phyloP scores from a whole-genome alignment of 2,888 invertebrate genomes.

The Lasiommata megera region DNA sequence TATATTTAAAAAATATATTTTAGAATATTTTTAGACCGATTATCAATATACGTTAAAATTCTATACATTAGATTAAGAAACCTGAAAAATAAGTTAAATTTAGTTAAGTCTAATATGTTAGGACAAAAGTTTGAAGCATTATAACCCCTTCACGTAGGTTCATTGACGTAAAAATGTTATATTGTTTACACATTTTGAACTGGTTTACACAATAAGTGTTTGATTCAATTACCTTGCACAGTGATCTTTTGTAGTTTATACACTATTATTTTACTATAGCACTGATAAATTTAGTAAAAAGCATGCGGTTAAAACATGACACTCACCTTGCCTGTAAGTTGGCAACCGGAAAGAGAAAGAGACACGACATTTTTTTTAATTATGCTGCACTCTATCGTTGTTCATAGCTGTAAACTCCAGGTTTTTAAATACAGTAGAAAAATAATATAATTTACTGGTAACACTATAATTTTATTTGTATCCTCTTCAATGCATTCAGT shows the following conservation, averaged over 20 bases:
- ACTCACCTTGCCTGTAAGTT: slow-evolving; percentile 73
- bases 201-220: neutral
- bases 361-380: neutral
- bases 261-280: slow-evolving; percentile 25
- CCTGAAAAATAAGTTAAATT: too few relatives aligned
- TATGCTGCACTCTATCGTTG: neutral
- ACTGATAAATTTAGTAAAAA: slow-evolving; percentile 43
- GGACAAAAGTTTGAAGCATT: too few relatives aligned
- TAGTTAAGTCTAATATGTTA: too few relatives aligned
- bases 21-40: too few relatives aligned
- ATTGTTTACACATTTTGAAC: neutral
- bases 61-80: too few relatives aligned
- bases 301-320: slow-evolving; percentile 62
- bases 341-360: slow-evolving; percentile 74
- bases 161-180: neutral
- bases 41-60: too few relatives aligned
- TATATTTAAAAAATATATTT: too few relatives aligned
- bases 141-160: neutral
- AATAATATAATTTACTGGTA: too few relatives aligned
- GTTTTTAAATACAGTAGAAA: too few relatives aligned
- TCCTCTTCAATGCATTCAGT: too few relatives aligned
- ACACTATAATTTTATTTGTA: too few relatives aligned
- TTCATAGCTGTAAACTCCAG: neutral
- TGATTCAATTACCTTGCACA: slow-evolving; percentile 42
- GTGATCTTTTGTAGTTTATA: slow-evolving; percentile 25